Percentiles rank a stretch among this genome's conserved stretches.
Conservation (phyloP, 2,113 vertebrate species). For the Varanus salvator region DNA sequence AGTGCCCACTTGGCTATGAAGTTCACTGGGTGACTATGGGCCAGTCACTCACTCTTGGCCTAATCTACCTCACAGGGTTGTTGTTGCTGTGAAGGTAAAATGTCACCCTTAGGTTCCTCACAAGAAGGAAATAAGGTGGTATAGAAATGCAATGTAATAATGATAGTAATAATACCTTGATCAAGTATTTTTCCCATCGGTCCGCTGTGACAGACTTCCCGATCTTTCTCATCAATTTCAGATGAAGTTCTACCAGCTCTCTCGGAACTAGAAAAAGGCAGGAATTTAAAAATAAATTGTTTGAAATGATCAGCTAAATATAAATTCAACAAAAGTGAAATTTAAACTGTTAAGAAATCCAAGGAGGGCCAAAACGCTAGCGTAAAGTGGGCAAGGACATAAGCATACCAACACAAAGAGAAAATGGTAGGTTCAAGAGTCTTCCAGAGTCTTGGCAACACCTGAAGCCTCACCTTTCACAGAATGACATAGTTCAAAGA, state of each 20-base stretch:
- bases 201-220: slow-evolving; percentile 94
- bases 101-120: no score
- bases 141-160: neutral
- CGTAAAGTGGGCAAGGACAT: neutral
- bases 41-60: no score
- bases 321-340: neutral
- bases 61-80: no score
- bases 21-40: no score
- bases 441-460: neutral
- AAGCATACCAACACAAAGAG: neutral
- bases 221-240: slow-evolving; percentile 97
- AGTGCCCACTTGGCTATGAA: no score
- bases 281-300: neutral
- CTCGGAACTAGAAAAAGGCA: slow-evolving; percentile 85
- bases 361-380: neutral
- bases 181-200: slow-evolving; percentile 98
- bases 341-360: neutral
- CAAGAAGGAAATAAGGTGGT: no score
- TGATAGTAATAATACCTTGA: slow-evolving; percentile 82
- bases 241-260: slow-evolving; percentile 94
- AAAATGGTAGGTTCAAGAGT: neutral
- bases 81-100: no score
- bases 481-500: neutral
- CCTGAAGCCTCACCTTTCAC: neutral
- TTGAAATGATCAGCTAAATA: neutral